A percentile compares a stretch with the other conserved stretches of the same genome.
Conservation (phyloP, 2,797 vertebrate species). For the Scomberomorus guttatus region DNA sequence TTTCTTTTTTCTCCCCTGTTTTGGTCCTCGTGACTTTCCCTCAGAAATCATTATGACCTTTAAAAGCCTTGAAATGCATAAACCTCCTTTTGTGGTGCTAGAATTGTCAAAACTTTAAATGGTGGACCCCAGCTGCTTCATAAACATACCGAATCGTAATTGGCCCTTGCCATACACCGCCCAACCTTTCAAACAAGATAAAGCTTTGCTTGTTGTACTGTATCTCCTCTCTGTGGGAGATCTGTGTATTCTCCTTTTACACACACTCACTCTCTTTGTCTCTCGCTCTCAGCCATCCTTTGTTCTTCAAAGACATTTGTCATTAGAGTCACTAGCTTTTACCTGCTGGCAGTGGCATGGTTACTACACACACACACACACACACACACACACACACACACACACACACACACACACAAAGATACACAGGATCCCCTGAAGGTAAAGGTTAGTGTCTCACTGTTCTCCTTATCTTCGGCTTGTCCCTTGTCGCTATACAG, state of each 20-base stretch:
- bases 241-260: conserved; percentile 22
- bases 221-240: conserved; percentile 37
- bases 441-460: conserved; percentile 44
- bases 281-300: conserved; percentile 45
- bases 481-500: conserved; percentile 28
- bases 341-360: conserved; percentile 38
- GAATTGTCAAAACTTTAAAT: conserved; percentile 40
- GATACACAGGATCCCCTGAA: conserved; percentile 20
- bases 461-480: conserved; percentile 43
- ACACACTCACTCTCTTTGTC: conserved; percentile 24
- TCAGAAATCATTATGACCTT: conserved; percentile 25
- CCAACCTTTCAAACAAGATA: conserved; percentile 55
- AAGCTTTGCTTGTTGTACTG: conserved; percentile 39
- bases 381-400: conserved; percentile 20
- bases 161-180: conserved; percentile 42
- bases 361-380: conserved; percentile 26
- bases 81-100: conserved; percentile 15
- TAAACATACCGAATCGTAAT: conserved; percentile 43
- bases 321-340: conserved; percentile 57
- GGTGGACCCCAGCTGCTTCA: conserved; percentile 46
- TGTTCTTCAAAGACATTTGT: conserved; percentile 75
- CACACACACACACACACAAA: too few relatives aligned
- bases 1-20: background rate
- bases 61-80: conserved; percentile 30
- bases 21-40: conserved; percentile 9